Percentiles rank a stretch among this genome's conserved stretches.
Evolutionary conservation across 2,888 invertebrate genomes (phyloP).

Genomic region (Eledone cirrhosa): DNA sequence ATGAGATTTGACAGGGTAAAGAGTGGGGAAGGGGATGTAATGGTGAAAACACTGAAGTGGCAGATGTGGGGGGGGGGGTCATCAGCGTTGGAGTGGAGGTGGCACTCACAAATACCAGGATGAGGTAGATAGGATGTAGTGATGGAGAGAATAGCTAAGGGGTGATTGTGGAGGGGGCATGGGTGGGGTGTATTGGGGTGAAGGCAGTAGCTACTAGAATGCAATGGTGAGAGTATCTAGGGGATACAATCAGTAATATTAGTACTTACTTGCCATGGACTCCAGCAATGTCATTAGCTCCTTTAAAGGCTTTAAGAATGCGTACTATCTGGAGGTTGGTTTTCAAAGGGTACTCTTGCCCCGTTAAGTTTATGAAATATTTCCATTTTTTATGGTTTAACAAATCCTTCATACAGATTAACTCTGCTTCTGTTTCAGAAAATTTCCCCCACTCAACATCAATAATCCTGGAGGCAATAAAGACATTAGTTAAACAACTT

Average conservation of each 20-base stretch:
- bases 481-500: conserved; percentile 51
- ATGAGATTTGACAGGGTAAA: too few relatives aligned
- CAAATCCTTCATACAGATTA: conserved; percentile 52
- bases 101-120: too few relatives aligned
- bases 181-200: too few relatives aligned
- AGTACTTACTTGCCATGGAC: conserved; percentile 40
- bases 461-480: conserved; percentile 41
- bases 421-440: conserved; percentile 52
- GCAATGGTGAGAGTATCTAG: too few relatives aligned
- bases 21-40: too few relatives aligned
- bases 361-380: conserved; percentile 63
- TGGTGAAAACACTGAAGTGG: too few relatives aligned
- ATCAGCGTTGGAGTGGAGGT: too few relatives aligned
- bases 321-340: conserved; percentile 59
- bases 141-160: too few relatives aligned
- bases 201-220: too few relatives aligned
- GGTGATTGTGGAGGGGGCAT: too few relatives aligned
- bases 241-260: neutral
- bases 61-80: too few relatives aligned
- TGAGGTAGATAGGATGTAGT: too few relatives aligned
- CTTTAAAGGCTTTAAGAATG: conserved; percentile 53
- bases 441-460: conserved; percentile 54
- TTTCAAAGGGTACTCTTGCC: conserved; percentile 61
- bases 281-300: conserved; percentile 56
- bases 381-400: conserved; percentile 50